phyloP scores from a whole-genome alignment of 1,140 invertebrate genomes.

The Camponotus pennsylvanicus region DNA sequence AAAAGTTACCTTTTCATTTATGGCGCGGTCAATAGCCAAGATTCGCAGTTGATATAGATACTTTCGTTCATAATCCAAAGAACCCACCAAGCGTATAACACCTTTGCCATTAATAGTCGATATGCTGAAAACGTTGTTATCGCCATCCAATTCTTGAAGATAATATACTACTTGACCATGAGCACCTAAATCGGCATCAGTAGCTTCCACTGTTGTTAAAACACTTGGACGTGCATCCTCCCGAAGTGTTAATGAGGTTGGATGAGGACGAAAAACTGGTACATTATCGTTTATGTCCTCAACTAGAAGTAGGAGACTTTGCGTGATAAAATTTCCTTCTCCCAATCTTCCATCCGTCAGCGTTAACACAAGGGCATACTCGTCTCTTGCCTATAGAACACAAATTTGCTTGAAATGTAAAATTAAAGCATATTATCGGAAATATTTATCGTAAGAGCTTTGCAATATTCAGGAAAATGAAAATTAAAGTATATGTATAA shows the following conservation, averaged over 20 bases:
- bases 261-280: constrained; percentile 95
- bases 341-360: constrained; percentile 95
- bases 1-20: constrained; percentile 88
- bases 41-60: constrained; percentile 95
- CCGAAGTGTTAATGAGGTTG: constrained; percentile 91
- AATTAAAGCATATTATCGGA: background rate
- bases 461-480: background rate
- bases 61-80: constrained; percentile 95
- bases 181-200: constrained; percentile 95
- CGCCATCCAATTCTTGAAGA: constrained; percentile 93
- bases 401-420: background rate
- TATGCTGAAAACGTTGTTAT: constrained; percentile 92
- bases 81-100: constrained; percentile 91
- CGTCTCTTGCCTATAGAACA: constrained; percentile 90
- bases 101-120: constrained; percentile 95
- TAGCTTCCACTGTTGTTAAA: constrained; percentile 94
- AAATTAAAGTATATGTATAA: background rate
- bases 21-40: constrained; percentile 94
- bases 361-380: constrained; percentile 95
- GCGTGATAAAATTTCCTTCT: constrained; percentile 95
- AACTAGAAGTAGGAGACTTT: constrained; percentile 94
- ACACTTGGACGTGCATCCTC: constrained; percentile 92
- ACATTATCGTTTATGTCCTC: constrained; percentile 97
- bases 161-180: constrained; percentile 94
- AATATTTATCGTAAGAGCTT: too few relatives aligned